phyloP scores from a whole-genome alignment of 2,888 invertebrate genomes.

The Agonopterix heracliana region DNA sequence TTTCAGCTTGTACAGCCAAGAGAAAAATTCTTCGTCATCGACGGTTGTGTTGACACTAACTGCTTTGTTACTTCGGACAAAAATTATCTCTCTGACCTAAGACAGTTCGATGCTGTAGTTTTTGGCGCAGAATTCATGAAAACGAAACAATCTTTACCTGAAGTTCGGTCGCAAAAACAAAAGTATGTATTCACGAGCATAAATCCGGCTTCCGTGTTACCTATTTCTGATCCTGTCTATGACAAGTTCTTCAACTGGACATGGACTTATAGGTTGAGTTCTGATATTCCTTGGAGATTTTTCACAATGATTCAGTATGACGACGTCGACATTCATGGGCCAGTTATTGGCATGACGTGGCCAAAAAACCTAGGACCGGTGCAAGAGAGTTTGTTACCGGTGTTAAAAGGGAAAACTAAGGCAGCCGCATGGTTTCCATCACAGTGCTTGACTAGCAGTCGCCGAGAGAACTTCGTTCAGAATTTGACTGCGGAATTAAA shows the following conservation, averaged over 20 bases:
- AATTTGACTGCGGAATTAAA: constrained; percentile 16
- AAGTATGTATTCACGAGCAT: constrained; percentile 27
- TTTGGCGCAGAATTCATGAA: neutral
- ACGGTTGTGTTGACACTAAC: constrained; percentile 19
- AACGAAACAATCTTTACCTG: neutral
- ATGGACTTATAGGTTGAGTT: constrained; percentile 26
- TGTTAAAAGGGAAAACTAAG: constrained; percentile 23
- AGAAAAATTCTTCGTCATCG: neutral
- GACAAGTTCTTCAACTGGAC: constrained; percentile 33
- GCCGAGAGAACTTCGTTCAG: constrained; percentile 17
- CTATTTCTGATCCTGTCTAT: constrained; percentile 18
- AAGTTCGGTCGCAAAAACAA: constrained; percentile 15
- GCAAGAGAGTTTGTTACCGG: constrained; percentile 15
- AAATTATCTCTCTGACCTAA: constrained; percentile 14
- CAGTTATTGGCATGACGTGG: constrained; percentile 21
- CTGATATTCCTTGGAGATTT: constrained; percentile 22
- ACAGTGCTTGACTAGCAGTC: constrained; percentile 22
- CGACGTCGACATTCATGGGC: constrained; percentile 19
- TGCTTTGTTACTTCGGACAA: constrained; percentile 19
- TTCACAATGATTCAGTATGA: constrained; percentile 17
- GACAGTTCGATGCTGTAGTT: constrained; percentile 31
- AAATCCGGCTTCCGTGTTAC: constrained; percentile 28
- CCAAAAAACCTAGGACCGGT: constrained; percentile 17
- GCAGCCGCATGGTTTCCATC: constrained; percentile 33
- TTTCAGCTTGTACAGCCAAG: constrained; percentile 7